These are phyloP conservation scores for Aspiorhynchus laticeps DNA, from an alignment of 2,113 vertebrate species.

Conservation along the genomic window DNA sequence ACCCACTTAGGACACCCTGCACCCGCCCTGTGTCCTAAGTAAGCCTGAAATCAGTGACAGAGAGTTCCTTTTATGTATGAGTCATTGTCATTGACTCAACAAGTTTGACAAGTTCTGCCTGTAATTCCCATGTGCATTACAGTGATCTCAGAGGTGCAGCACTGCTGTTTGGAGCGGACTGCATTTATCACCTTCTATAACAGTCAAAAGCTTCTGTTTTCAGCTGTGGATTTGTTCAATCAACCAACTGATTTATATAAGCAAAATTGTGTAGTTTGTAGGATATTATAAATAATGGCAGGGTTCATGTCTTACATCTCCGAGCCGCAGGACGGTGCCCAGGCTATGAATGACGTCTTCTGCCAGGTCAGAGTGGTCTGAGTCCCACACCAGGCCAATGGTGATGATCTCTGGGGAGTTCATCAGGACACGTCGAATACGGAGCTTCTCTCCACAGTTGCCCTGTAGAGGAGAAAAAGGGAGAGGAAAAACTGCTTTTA, in stretches of 20 bases:
- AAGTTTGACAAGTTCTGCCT: slow-evolving; percentile 1
- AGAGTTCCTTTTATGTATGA: background rate
- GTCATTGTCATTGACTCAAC: background rate
- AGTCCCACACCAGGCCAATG: slow-evolving; percentile 96
- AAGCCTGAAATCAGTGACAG: background rate
- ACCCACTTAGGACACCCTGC: background rate
- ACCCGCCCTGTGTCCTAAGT: background rate
- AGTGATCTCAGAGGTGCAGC: no score
- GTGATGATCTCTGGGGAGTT: slow-evolving; percentile 96
- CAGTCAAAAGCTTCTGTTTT: background rate
- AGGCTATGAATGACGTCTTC: slow-evolving; percentile 96
- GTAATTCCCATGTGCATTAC: background rate
- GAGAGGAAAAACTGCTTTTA: background rate
- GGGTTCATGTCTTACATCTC: slow-evolving; percentile 81
- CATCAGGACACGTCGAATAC: slow-evolving; percentile 92
- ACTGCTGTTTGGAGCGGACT: background rate
- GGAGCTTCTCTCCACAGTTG: slow-evolving; percentile 92
- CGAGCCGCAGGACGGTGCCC: slow-evolving; percentile 91
- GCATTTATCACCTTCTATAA: background rate
- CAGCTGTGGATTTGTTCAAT: background rate
- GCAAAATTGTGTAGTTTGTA: background rate
- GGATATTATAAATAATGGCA: background rate
- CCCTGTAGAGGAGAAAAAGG: slow-evolving; percentile 76
- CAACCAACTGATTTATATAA: background rate
- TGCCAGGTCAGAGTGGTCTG: slow-evolving; percentile 91